Evolutionary conservation across 2,797 vertebrate genomes (phyloP), one percentile per base, ranked within the genome.

Genomic region (Microhierax caerulescens): DNA sequence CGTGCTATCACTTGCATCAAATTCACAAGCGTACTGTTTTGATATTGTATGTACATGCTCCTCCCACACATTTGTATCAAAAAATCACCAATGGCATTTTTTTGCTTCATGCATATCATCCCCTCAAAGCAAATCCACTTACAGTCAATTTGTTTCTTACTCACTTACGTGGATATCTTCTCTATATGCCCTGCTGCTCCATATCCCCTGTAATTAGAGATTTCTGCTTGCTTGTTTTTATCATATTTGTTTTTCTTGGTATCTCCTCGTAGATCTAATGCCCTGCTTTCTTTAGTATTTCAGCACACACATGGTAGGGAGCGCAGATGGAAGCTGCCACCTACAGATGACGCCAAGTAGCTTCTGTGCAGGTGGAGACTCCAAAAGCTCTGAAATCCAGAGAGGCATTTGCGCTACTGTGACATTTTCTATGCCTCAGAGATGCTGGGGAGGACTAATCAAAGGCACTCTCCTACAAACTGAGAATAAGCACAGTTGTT

Each of bases 291-390:
- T 86, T 67, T 41, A 85, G 60, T 28, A 72, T 60, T 85, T 85
- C 34, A 74, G n/a, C 56, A 82, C 74, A 78, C 5, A 14, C 82
- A 86, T 0, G 0, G 30, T 19, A 73, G 57, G 57, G 65, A 94
- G 21, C 92, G 7, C 86, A 93, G 92, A 95, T 87, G 84, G 93
- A 78, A 93, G 34, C 56, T 80, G 74, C 41, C 69, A 93, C 85
- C 80, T 87, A 60, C n/a, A 59, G 37, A 79, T 41, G 74, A 92
- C 1, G 12, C 68, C 69, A 67, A 74, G 76, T 5, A 85, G 24
- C 43, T 92, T 51, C 70, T 39, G 76, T 30, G 34, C 54, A 63
- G 93, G 30, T 3, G 21, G 51, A 77, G 36, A 45, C 32, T 74
- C 77, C 74, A 76, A 74, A 28, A 92, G 27, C 69, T 72, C 34